Evolutionary conservation across 2,113 vertebrate species (phyloP).

Genomic region (Gadus macrocephalus): DNA sequence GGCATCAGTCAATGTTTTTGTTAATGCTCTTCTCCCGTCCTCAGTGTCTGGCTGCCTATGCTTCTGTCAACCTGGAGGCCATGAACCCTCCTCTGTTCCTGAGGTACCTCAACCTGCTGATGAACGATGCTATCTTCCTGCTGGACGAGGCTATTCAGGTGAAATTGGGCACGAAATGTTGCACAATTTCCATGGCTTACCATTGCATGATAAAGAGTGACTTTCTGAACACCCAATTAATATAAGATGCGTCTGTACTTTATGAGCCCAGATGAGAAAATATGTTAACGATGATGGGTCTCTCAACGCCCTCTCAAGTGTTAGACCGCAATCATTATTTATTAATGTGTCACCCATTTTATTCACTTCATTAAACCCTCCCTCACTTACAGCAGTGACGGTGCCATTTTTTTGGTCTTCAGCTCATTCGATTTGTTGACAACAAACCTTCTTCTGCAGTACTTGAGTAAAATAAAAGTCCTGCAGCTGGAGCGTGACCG

Average conservation of each 20-base stretch:
- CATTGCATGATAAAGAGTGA: too few relatives aligned
- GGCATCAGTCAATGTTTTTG: neutral
- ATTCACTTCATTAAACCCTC: too few relatives aligned
- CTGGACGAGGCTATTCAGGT: slow-evolving; percentile 99
- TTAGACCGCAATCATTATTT: too few relatives aligned
- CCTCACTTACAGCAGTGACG: too few relatives aligned
- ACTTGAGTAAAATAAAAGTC: slow-evolving; percentile 97
- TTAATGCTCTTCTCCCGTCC: neutral
- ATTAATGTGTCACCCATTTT: too few relatives aligned
- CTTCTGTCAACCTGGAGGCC: slow-evolving; percentile 93
- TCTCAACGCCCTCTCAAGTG: too few relatives aligned
- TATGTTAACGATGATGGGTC: too few relatives aligned
- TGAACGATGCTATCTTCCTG: slow-evolving; percentile 97
- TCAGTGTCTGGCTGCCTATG: slow-evolving; percentile 88
- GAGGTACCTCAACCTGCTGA: slow-evolving; percentile 92
- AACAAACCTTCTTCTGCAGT: slow-evolving; percentile 64
- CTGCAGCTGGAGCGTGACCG: slow-evolving; percentile 93
- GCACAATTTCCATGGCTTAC: neutral
- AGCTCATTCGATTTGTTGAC: too few relatives aligned
- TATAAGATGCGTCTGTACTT: too few relatives aligned
- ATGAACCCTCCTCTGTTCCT: slow-evolving; percentile 95
- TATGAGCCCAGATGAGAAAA: too few relatives aligned
- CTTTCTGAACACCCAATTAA: too few relatives aligned
- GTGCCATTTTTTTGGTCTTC: too few relatives aligned
- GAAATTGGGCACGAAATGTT: neutral